Conservation (phyloP, 1,140 invertebrate genomes). For the Drosophila pseudoobscura region DNA sequence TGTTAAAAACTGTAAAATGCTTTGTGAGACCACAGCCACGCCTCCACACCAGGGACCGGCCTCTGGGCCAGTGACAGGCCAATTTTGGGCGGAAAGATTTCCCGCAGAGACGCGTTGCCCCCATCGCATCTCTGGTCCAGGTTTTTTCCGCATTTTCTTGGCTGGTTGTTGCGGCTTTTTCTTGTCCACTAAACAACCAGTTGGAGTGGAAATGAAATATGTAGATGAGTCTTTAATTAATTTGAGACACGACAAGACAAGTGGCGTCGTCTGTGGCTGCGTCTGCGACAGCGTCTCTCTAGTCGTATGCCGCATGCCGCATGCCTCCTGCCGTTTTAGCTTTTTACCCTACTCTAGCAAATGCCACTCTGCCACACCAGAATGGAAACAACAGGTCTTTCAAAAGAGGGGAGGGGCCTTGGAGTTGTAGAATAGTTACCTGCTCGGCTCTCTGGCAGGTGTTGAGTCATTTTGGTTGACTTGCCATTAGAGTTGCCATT, state of each 20-base stretch:
- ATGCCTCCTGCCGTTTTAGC: slow-evolving; percentile 66
- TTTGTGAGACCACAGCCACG: slow-evolving; percentile 46
- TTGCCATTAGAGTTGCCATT: slow-evolving; percentile 67
- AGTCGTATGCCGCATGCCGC: slow-evolving; percentile 29
- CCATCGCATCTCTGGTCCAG: slow-evolving; percentile 18
- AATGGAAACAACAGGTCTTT: slow-evolving; percentile 25
- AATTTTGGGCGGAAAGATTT: slow-evolving; percentile 58
- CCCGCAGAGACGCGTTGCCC: slow-evolving; percentile 52
- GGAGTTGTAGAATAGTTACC: neutral
- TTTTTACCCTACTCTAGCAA: slow-evolving; percentile 8
- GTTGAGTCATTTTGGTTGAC: slow-evolving; percentile 71
- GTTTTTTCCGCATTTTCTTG: slow-evolving; percentile 76
- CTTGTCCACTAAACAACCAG: slow-evolving; percentile 66
- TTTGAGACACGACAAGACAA: slow-evolving; percentile 80
- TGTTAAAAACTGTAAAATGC: slow-evolving; percentile 65
- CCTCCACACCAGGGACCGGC: slow-evolving; percentile 9
- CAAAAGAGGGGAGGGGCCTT: too few relatives aligned
- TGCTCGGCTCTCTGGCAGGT: slow-evolving; percentile 53
- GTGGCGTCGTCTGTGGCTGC: slow-evolving; percentile 72
- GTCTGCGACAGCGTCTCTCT: slow-evolving; percentile 44
- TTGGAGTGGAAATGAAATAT: slow-evolving; percentile 82
- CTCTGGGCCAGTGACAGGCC: slow-evolving; percentile 66
- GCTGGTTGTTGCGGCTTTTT: slow-evolving; percentile 39
- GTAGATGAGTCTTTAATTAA: slow-evolving; percentile 82
- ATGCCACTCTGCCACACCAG: slow-evolving; percentile 33